Conservation (phyloP, 2,113 vertebrate genomes). For the Azemiops feae region DNA sequence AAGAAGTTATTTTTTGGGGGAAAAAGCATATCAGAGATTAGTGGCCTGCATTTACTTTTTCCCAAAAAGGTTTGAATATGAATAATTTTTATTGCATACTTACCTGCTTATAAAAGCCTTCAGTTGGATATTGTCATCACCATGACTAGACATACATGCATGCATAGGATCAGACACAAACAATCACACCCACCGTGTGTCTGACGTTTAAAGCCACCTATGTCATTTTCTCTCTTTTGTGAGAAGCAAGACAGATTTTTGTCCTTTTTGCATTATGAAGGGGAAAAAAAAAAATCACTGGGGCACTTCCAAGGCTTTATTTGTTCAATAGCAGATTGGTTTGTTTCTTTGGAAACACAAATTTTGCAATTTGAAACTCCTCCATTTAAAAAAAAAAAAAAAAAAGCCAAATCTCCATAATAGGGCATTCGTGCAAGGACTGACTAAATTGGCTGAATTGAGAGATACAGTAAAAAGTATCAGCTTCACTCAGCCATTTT, state of each 20-base stretch:
- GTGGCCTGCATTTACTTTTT: not conserved
- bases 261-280: not conserved
- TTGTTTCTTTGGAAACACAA: slow-evolving; percentile 13
- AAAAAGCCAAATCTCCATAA: slow-evolving; percentile 32
- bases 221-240: not conserved
- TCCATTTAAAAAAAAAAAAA: not conserved
- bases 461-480: slow-evolving; percentile 19
- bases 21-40: not conserved
- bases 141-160: not conserved
- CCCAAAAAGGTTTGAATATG: not conserved
- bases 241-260: not conserved
- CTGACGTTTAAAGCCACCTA: not conserved
- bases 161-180: not conserved
- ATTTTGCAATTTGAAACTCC: not conserved
- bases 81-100: not conserved
- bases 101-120: not conserved
- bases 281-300: not conserved
- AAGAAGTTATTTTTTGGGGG: not conserved
- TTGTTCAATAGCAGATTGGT: not conserved
- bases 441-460: slow-evolving; percentile 15
- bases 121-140: not conserved
- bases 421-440: slow-evolving; percentile 21
- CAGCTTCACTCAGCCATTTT: slow-evolving; percentile 13
- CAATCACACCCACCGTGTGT: not conserved
- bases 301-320: not conserved